These are phyloP conservation scores for Ceratoteleas bidentatus DNA, from an alignment of 1,140 invertebrate species.

Conservation along the genomic window DNA sequence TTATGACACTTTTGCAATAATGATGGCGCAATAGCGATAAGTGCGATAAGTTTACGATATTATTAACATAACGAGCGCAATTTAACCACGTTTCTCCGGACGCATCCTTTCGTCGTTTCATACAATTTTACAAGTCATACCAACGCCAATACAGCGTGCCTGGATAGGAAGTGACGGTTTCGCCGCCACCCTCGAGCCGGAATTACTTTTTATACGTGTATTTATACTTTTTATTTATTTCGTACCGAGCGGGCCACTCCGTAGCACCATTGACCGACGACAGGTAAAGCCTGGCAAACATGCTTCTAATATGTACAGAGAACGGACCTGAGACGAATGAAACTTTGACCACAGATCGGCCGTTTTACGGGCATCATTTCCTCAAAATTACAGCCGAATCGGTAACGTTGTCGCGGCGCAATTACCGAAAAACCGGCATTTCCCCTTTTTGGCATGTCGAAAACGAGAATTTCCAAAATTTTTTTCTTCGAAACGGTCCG, in stretches of 20 bases:
- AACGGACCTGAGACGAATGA: too few relatives aligned
- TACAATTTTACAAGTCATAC: slow-evolving; percentile 39
- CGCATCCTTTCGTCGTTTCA: slow-evolving; percentile 32
- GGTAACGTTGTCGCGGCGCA: too few relatives aligned
- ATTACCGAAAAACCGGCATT: too few relatives aligned
- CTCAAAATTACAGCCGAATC: too few relatives aligned
- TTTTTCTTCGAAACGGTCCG: too few relatives aligned
- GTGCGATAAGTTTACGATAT: slow-evolving; percentile 42
- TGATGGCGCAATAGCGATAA: slow-evolving; percentile 49
- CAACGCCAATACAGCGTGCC: slow-evolving; percentile 41
- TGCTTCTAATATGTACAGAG: too few relatives aligned
- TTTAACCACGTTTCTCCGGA: slow-evolving; percentile 37
- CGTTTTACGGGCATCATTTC: too few relatives aligned
- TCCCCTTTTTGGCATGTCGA: too few relatives aligned
- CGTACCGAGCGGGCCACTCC: too few relatives aligned
- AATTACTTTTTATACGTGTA: slow-evolving; percentile 25
- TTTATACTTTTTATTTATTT: slow-evolving; percentile 31
- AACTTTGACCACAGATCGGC: too few relatives aligned
- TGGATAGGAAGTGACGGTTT: slow-evolving; percentile 20
- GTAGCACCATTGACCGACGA: slow-evolving; percentile 5
- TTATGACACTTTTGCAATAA: slow-evolving; percentile 50
- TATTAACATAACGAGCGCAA: slow-evolving; percentile 40
- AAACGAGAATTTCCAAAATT: too few relatives aligned
- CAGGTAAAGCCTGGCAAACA: too few relatives aligned
- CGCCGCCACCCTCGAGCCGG: slow-evolving; percentile 1